A percentile compares a stretch with the other conserved stretches of the same genome.
phyloP scores from a whole-genome alignment of 2,888 invertebrate genomes.

The Melikaiella ostensackeni region DNA sequence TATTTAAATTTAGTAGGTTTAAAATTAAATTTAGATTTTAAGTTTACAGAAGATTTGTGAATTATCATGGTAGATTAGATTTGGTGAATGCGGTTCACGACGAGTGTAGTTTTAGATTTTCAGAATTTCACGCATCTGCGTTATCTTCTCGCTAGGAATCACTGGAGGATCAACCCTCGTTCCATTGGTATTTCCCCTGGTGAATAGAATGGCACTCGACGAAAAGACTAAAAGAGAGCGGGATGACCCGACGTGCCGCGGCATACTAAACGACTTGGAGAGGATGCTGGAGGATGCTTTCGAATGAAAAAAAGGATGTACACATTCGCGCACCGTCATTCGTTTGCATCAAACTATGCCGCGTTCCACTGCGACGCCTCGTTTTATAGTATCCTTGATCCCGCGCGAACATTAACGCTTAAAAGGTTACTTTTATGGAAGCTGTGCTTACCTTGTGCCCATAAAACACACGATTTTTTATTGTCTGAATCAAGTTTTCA shows the following conservation, averaged over 20 bases:
- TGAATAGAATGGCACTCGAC: slow-evolving; percentile 44
- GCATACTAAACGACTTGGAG: slow-evolving; percentile 52
- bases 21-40: neutral
- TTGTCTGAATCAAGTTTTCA: slow-evolving; percentile 3
- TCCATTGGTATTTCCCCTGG: slow-evolving; percentile 16
- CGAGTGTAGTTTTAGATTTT: slow-evolving; percentile 16
- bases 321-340: slow-evolving; percentile 23
- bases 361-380: slow-evolving; percentile 32
- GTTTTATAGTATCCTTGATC: slow-evolving; percentile 39
- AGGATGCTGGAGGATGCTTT: slow-evolving; percentile 47
- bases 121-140: slow-evolving; percentile 24
- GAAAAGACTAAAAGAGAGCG: slow-evolving; percentile 42
- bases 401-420: slow-evolving; percentile 32
- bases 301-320: slow-evolving; percentile 46
- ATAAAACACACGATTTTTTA: slow-evolving; percentile 20
- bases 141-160: slow-evolving; percentile 23
- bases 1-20: neutral
- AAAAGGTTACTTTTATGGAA: slow-evolving; percentile 37
- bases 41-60: neutral
- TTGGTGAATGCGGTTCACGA: slow-evolving; percentile 7
- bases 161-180: slow-evolving; percentile 31
- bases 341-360: slow-evolving; percentile 10
- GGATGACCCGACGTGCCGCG: slow-evolving; percentile 50
- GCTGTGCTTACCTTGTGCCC: slow-evolving; percentile 26
- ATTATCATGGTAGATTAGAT: slow-evolving; percentile 22